Evolutionary conservation across 1,140 invertebrate species (phyloP), one percentile per base, ranked within the genome.

Genomic region (Diachasmimorpha longicaudata): DNA sequence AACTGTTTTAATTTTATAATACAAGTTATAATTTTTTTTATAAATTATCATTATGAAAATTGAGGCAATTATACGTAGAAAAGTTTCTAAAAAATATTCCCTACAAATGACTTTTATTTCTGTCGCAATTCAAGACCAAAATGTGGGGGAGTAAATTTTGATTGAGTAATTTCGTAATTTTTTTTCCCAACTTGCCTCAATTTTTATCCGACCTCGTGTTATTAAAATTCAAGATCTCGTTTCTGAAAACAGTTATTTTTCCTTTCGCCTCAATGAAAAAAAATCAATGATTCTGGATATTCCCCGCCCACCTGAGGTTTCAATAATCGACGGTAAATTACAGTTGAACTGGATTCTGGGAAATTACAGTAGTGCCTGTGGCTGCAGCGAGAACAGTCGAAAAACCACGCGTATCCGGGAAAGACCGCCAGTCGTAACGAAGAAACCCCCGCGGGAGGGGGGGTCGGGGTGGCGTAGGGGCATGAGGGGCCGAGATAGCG

Each of bases 341-440:
- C 73, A 75, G 48, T 63, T 42, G 74, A 11, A 74, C 70, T 74
- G 74, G 77, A 76, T 78, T 76, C 73, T 48, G 67, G 46, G 21
- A 72, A 78, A 78, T 76, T 78, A 76, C 36, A 39, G 36, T 63
- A 63, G 68, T 48, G 71, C 25, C 66, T 72, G 70, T 63, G 58
- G 72, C 48, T 66, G 44, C 13, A 10, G 72, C 11, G 70, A 70
- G 39, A 72, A 75, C 70, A 63, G 25, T 48, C 44, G 69, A 1
- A 58, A 76, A 78, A 73, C 48, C 74, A 39, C 25, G 36, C 21
- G 23, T 52, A 44, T 21, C 21, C 25, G 14, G 25, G 70, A 31
- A 52, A 31, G 44, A 71, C 19, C 4, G 67, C 10, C 37, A 14
- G 42, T 70, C 6, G 58, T 63, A 19, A 23, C 1, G 58, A 31